Base-by-base conservation (phyloP, 1,140 invertebrate genomes). In the Orchesella cincta region DNA sequence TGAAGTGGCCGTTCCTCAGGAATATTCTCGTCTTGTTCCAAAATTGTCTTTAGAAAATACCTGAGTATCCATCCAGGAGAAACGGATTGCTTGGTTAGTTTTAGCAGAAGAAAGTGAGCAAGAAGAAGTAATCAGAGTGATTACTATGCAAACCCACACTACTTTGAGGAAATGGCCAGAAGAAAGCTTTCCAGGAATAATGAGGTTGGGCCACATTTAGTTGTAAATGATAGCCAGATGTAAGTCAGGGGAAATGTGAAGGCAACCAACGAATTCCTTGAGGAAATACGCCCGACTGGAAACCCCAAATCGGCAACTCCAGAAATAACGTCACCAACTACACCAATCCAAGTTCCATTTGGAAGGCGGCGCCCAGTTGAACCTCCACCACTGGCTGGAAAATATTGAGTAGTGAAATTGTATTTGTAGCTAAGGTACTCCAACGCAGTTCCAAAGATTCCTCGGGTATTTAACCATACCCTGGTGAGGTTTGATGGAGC, bases 171-270 rank as follows among this genome's bases (percentile, higher is more conserved):
- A 67, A 14, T 76, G 79, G 31, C 74, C 54, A 51, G 35, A 78
- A 46, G n/a, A 81, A 70, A 0, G 79, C 62, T 70, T 78, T 73
- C 79, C 81, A 80, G 20, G 72, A 46, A 33, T 26, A 74, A 31
- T 34, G 39, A 18, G 74, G 33, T 52, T 35, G 36, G 0, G 81
- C 79, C n/a, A 2, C 57, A 29, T n/a, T 64, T 76, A 2, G 76
- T 78, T 3, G 72, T 73, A 57, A 81, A 81, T 18, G 74, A 79
- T 0, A 81, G 71, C 73, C 79, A 75, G 28, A 62, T 76, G 36
- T 80, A 80, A 0, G 74, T 76, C 0, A 78, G n/a, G 18, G 81
- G 75, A 51, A 74, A 73, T 26, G 79, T 46, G 72, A 62, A 79
- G 16, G 23, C 73, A 1, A 80, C 73, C 1, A 78, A 0, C 52